Base-by-base conservation (phyloP, 2,797 vertebrate genomes). In the Spondyliosoma cantharus region DNA sequence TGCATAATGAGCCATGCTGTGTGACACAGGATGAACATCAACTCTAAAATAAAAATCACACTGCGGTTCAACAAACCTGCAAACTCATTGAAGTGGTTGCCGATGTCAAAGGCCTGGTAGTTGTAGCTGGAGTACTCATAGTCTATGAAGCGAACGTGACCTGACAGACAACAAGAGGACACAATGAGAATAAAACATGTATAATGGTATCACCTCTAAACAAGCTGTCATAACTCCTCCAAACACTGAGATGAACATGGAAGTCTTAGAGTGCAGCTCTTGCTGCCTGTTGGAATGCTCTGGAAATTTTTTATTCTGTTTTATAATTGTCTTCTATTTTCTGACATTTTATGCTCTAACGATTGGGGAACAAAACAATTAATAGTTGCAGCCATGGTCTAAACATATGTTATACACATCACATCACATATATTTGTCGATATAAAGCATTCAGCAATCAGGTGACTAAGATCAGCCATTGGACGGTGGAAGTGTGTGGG, bases 81-180 rank as follows among this genome's bases (percentile, higher is more conserved):
- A 87, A 99, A 99, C 87, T 99, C 98, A 3, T 99, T 99, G 87
- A 99, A 99, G 92, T 99, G 98, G 92, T 99, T 99, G 43, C 97
- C 97, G 1, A 99, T 99, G 93, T 99, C 98, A 2, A 97, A 99
- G 16, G 98, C 98, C 91, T 99, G 98, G 91, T 98, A 99, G 94
- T 99, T 99, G 93, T 98, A 99, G 78, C 97, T 97, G 0, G 97
- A 96, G 79, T 99, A 99, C 86, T 99, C 98, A 0, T 99, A 99
- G 92, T 99, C 98, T 32, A 99, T 99, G 90, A 98, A 99, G 25
- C 95, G 94, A 11, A 99, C 96, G 0, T 91, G 95, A 89, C 95
- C 98, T 99, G n/a, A 46, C 43, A 76, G 16, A 88, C 53, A 43
- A 67, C 13, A 42, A 45, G 60, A 63, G 7, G 29, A 72, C 45